These are phyloP conservation scores for Gorsachius magnificus DNA, from an alignment of 2,797 vertebrate species.

Conservation along the genomic window DNA sequence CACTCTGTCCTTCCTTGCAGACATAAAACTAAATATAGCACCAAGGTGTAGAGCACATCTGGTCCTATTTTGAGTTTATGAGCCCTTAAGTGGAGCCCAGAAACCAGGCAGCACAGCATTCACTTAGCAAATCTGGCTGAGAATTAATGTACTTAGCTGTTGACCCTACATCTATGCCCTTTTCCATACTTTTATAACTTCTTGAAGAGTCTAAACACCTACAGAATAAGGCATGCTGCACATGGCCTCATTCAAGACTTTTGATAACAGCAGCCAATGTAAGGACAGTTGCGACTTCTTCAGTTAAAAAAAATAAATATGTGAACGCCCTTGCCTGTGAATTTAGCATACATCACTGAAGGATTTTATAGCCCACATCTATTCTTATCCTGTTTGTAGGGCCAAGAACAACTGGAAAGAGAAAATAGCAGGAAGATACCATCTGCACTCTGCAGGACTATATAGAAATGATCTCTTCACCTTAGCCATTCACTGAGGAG, in stretches of 20 bases:
- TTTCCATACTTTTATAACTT: neutral
- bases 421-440: neutral
- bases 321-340: neutral
- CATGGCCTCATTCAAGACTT: neutral
- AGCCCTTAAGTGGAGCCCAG: neutral
- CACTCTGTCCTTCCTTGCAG: neutral
- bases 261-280: neutral
- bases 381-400: neutral
- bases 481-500: neutral
- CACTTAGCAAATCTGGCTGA: rapidly evolving
- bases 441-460: neutral
- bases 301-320: neutral
- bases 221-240: neutral
- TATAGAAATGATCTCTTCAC: neutral
- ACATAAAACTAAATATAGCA: neutral
- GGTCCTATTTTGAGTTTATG: neutral
- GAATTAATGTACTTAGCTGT: neutral
- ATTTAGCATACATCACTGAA: neutral
- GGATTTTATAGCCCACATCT: neutral
- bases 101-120: neutral
- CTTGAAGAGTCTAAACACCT: neutral
- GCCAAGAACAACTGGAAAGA: neutral
- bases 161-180: neutral
- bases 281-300: neutral
- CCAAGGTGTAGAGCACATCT: neutral